A percentile compares a stretch with the other conserved stretches of the same genome.
These are phyloP conservation scores for Orchestia grillus DNA, from an alignment of 1,140 invertebrate species.

Conservation along the genomic window DNA sequence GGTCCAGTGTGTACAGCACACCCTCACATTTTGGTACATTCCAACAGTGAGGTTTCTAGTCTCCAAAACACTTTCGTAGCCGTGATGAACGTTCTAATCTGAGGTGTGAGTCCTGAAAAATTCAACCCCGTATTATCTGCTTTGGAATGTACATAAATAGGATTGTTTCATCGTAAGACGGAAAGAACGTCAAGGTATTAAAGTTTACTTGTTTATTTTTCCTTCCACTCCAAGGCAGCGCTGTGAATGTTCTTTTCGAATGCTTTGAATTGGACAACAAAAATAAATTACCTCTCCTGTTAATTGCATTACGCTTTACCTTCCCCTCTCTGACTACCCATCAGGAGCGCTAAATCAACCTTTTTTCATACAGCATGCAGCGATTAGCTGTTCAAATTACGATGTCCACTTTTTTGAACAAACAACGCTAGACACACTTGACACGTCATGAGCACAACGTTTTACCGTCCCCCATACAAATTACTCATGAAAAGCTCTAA, in stretches of 20 bases:
- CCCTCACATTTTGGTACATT: background rate
- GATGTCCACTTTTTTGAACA: background rate
- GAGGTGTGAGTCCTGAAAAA: background rate
- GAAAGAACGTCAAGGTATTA: background rate
- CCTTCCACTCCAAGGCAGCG: background rate
- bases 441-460: no score
- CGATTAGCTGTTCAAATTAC: background rate
- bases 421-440: background rate
- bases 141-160: background rate
- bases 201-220: background rate
- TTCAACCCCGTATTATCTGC: background rate
- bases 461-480: no score
- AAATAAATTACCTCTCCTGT: background rate
- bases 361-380: background rate
- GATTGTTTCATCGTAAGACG: background rate
- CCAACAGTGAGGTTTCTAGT: no score
- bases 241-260: background rate
- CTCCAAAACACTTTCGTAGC: background rate
- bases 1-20: background rate
- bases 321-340: background rate
- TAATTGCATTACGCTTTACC: background rate
- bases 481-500: no score
- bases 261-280: background rate
- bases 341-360: background rate
- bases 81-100: background rate